phyloP scores from a whole-genome alignment of 2,113 vertebrate genomes.

The Tychaedon coryphoeus region DNA sequence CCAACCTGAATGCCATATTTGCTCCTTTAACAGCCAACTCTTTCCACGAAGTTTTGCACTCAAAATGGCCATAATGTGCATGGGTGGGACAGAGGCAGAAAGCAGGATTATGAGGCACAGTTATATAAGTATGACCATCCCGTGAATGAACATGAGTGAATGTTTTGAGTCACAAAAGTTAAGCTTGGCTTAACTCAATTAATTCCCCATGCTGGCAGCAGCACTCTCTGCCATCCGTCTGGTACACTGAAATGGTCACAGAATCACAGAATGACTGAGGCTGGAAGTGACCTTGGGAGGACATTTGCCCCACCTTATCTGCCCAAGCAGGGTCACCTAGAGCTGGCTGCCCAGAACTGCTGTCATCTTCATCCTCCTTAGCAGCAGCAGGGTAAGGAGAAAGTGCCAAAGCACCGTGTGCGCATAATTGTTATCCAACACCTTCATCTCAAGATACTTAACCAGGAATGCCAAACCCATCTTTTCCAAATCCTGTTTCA shows the following conservation, averaged over 20 bases:
- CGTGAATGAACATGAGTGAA: not conserved
- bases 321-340: not conserved
- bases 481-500: constrained; percentile 11
- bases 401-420: not conserved
- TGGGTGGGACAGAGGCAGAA: not conserved
- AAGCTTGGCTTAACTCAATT: not conserved
- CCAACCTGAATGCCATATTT: not conserved
- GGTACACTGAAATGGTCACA: not conserved
- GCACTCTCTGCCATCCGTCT: not conserved
- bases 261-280: not conserved
- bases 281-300: not conserved
- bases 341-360: not conserved
- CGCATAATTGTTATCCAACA: not conserved
- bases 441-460: not conserved
- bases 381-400: not conserved
- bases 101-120: not conserved
- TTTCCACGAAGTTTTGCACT: not conserved
- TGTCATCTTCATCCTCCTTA: not conserved
- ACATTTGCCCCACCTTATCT: not conserved
- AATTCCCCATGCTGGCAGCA: not conserved
- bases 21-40: not conserved
- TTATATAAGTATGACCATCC: not conserved
- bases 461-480: not conserved
- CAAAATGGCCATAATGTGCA: not conserved
- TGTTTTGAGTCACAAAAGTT: not conserved